Base-by-base conservation (phyloP, 2,113 vertebrate species). In the Echinops telfairi region DNA sequence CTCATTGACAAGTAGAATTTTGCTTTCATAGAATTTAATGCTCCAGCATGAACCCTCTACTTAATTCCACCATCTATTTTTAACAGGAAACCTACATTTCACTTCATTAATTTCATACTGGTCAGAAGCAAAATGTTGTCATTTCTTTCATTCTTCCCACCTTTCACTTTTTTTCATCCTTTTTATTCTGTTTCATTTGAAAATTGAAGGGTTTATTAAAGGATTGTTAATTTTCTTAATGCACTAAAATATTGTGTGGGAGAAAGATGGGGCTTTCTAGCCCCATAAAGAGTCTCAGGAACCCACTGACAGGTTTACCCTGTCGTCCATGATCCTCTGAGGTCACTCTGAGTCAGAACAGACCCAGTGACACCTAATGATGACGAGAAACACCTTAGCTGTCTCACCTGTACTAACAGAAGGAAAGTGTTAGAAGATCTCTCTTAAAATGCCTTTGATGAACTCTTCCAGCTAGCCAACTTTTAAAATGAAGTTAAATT, bases 141-240 rank as follows among this genome's bases (percentile, higher is more conserved):
- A 6, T 14, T 87, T 64, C 20, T n/a, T 47, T 31, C 4, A 3
- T 27, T 70, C 20, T 25, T 2, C 57, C 3, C 10, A 14, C 20
- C 6, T 31, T 11, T 5, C 3, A 12, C 2, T 17, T 2, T 8
- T 11, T 11, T 11, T 66, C 23, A 15, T n/a, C 4, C 3, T 20
- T 60, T 11, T 19, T 53, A 66, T 10, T 17, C 12, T 11, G 47
- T 20, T 31, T 82, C 14, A 58, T 60, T 5, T 75, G 57, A 93
- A 83, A 73, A 36, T 27, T 77, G 43, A 68, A 31, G 47, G 47
- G 85, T 76, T 93, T 11, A 47, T 76, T 76, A 85, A 91, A 75
- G 8, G 15, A 64, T 73, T 57, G 87, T 70, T 36, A 53, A 6
- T 14, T 53, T 53, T n/a, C n/a, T 53, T 53, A 53, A 53, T 53